Base-by-base conservation (phyloP, 2,797 vertebrate genomes). In the Petrocephalus schoutedeni region DNA sequence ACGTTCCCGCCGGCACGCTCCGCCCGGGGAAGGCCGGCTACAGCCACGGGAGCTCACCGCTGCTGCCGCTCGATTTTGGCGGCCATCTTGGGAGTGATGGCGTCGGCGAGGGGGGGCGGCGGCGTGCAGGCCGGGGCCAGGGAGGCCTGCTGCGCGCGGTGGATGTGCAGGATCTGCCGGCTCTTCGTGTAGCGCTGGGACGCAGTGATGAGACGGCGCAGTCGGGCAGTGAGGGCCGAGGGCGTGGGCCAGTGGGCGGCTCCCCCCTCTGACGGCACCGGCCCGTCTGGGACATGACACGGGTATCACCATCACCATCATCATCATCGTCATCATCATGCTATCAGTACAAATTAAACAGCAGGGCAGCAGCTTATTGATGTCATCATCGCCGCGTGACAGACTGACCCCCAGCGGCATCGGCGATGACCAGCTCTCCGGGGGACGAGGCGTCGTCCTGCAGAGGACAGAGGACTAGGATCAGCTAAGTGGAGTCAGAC, bases 61-160 rank as follows among this genome's bases (percentile, higher is more conserved):
- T 99, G 98, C 67, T 99, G 98, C 51, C 98, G 96, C 95, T 99
- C 98, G 90, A 99, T 98, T 93, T 99, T 99, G 84, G 98, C 98
- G 86, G 96, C 98, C 93, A 99, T 97, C 94, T 99, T 99, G 83
- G 98, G 98, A 91, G 97, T 99, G 85, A 99, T 92, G 56, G 95
- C 94, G 92, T 98, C 97, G 59, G 95, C 96, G 86, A 95, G 94
- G 85, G 96, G 94, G 45, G 97, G 97, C 91, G 97, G 94, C 0
- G 96, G 93, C 88, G 86, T 8, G 28, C 61, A 97, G 92, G 6
- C 97, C 96, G 53, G 97, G 87, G 49, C 32, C 5, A 58, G 61
- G 92, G 96, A 95, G 21, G 95, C 2, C 51, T 95, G 96, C 57
- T 96, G 97, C 58, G 96, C 12, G 88, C 97, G 96, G 80, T 97